These are phyloP conservation scores for Atta colombica DNA, from an alignment of 1,140 invertebrate genomes.

Conservation along the genomic window DNA sequence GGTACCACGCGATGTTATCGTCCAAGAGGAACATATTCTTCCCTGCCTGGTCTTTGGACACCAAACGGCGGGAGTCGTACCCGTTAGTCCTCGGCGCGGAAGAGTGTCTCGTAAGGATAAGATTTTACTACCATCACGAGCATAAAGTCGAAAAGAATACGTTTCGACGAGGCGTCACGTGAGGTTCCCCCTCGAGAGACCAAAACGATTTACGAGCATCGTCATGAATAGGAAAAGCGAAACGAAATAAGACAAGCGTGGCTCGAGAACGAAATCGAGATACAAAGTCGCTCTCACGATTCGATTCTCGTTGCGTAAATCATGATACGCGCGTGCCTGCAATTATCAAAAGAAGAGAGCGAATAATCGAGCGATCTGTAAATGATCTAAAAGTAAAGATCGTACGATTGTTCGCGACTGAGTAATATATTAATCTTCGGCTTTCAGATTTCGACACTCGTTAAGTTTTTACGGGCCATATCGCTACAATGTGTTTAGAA, in stretches of 20 bases:
- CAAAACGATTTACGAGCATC: conserved; percentile 69
- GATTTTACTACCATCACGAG: conserved; percentile 71
- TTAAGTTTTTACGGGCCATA: conserved; percentile 55
- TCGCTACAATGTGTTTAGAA: conserved; percentile 25
- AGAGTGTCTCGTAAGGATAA: conserved; percentile 69
- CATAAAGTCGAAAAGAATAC: conserved; percentile 74
- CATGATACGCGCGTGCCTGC: not conserved
- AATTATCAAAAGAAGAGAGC: not conserved
- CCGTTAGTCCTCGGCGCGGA: conserved; percentile 46
- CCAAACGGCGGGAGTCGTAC: conserved; percentile 51
- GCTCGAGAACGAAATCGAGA: conserved; percentile 18
- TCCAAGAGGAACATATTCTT: conserved; percentile 48
- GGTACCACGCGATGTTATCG: conserved; percentile 49
- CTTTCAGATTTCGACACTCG: conserved; percentile 72
- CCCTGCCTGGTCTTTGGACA: conserved; percentile 24
- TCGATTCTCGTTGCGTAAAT: conserved; percentile 10
- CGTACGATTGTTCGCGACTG: not conserved
- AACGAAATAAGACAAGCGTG: not conserved
- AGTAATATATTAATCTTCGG: conserved; percentile 52
- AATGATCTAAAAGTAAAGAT: not conserved
- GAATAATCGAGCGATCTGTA: not conserved
- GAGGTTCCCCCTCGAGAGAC: conserved; percentile 57
- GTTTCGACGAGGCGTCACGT: conserved; percentile 72
- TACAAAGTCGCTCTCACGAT: not conserved
- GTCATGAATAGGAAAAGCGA: conserved; percentile 9